A percentile compares a stretch with the other conserved stretches of the same genome.
Conservation (phyloP, 1,140 invertebrate species). For the Pseudomyrmex gracilis region DNA sequence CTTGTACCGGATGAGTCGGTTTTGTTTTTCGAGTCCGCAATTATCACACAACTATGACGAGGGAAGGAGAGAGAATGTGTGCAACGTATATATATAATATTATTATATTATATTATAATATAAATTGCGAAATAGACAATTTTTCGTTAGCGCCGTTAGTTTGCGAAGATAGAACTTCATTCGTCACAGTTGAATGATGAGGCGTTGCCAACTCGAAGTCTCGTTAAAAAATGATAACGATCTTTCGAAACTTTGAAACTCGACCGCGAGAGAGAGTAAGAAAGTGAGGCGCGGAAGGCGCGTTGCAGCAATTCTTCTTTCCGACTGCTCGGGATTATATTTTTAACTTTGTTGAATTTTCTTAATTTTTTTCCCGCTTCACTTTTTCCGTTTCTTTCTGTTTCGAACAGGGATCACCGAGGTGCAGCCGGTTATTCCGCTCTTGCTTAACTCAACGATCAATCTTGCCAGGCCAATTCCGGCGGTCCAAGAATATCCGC, state of each 20-base stretch:
- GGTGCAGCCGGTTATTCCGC: constrained; percentile 81
- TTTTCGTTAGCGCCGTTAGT: neutral
- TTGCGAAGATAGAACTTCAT: constrained; percentile 28
- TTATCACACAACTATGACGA: neutral
- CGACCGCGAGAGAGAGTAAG: neutral
- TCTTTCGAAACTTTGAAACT: constrained; percentile 45
- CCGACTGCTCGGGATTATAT: constrained; percentile 44
- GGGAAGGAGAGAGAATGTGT: too few relatives aligned
- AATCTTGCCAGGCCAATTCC: constrained; percentile 84
- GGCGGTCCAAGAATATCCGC: constrained; percentile 87
- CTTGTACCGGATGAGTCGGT: neutral
- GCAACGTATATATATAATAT: neutral
- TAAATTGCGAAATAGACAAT: constrained; percentile 27
- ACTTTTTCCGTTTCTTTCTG: neutral
- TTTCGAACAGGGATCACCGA: constrained; percentile 76
- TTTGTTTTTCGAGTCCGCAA: neutral
- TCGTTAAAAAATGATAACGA: constrained; percentile 54
- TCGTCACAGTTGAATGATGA: constrained; percentile 22
- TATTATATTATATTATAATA: neutral
- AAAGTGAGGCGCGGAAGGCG: neutral
- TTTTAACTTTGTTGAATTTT: constrained; percentile 67
- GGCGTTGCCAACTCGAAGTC: neutral
- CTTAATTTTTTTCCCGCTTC: constrained; percentile 39
- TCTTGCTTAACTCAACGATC: constrained; percentile 82
- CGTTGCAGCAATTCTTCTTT: constrained; percentile 29